phyloP scores from a whole-genome alignment of 1,140 invertebrate genomes.

The Panagrolaimus sp. region DNA sequence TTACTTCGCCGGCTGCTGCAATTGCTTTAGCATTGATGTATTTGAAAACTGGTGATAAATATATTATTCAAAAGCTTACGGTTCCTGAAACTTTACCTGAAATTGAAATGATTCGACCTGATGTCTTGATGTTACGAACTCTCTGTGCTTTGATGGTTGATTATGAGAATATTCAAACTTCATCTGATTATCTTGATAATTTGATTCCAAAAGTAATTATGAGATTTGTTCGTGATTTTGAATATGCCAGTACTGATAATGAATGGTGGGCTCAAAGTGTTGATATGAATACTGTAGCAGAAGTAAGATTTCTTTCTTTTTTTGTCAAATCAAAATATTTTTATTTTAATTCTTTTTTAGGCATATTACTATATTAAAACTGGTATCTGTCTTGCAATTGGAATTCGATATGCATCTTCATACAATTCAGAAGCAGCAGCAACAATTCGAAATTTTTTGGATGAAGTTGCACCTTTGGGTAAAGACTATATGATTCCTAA shows the following conservation, averaged over 20 bases:
- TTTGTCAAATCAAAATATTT: too few relatives aligned
- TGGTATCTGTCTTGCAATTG: conserved; percentile 38
- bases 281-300: neutral
- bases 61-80: conserved; percentile 22
- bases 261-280: neutral
- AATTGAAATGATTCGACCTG: conserved; percentile 36
- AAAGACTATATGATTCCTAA: conserved; percentile 11
- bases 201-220: too few relatives aligned
- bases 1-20: conserved; percentile 34
- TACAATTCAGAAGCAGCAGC: conserved; percentile 19
- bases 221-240: too few relatives aligned
- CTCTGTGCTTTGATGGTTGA: conserved; percentile 26
- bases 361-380: conserved; percentile 15
- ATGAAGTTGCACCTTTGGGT: conserved; percentile 1
- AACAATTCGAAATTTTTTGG: conserved; percentile 20
- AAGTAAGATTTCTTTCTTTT: too few relatives aligned
- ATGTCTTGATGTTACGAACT: conserved; percentile 33
- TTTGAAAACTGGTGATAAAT: conserved; percentile 24
- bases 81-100: conserved; percentile 30
- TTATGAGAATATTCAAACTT: conserved; percentile 21
- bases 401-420: conserved; percentile 35
- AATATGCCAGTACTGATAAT: too few relatives aligned
- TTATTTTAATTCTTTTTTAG: neutral
- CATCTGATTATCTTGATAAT: too few relatives aligned
- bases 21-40: conserved; percentile 33